Conservation (phyloP, 2,888 invertebrate species). For the Nephrotoma guestfalica region DNA sequence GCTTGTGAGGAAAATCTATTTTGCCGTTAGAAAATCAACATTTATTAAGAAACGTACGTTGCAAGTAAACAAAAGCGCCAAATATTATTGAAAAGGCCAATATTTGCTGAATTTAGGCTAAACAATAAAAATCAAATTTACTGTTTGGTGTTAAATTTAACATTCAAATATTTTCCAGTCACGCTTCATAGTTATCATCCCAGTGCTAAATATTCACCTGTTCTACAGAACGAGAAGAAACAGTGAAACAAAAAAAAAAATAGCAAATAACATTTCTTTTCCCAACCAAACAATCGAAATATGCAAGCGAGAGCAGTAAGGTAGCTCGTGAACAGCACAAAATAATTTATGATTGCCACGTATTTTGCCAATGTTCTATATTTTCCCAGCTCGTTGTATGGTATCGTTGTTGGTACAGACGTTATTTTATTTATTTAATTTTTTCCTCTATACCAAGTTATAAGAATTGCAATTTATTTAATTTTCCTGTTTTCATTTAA, state of each 20-base stretch:
- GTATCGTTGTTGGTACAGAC: neutral
- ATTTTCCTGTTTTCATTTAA: neutral
- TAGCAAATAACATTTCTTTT: neutral
- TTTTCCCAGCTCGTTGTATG: neutral
- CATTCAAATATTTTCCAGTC: neutral
- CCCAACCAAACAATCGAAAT: neutral
- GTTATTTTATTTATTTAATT: neutral
- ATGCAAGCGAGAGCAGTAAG: neutral
- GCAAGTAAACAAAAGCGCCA: too few relatives aligned
- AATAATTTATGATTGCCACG: neutral
- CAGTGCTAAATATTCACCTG: neutral
- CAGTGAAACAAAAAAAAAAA: neutral
- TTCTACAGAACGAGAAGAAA: neutral
- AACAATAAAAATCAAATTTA: neutral
- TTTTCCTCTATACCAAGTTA: neutral
- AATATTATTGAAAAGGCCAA: too few relatives aligned
- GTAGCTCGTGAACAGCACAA: neutral
- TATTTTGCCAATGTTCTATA: neutral
- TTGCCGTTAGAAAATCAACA: too few relatives aligned
- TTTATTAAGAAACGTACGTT: too few relatives aligned
- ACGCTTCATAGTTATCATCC: neutral
- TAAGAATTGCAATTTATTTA: neutral
- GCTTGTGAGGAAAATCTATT: too few relatives aligned
- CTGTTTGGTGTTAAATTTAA: neutral
- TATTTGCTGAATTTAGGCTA: neutral